Base-by-base conservation (phyloP, 2,888 invertebrate genomes). In the Mantis religiosa region DNA sequence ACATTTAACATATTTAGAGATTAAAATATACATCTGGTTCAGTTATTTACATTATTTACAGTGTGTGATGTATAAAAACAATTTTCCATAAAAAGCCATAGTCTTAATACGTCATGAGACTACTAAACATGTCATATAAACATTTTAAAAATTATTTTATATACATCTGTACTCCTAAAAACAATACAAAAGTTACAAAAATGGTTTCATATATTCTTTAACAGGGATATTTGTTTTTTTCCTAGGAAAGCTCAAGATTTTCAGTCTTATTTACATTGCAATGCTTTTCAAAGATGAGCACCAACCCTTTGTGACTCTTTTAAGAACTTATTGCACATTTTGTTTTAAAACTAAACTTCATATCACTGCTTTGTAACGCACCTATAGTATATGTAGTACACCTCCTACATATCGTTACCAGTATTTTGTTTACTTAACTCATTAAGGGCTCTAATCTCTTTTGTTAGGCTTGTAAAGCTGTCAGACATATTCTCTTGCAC, bases 391-490 rank as follows among this genome's bases (percentile, higher is more conserved):
- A 71, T 2, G 20, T 71, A 20, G 54, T 25, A 71, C 54, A 71
- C 54, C 20, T 71, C 25, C 54, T 84, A 84, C 34, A 28, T 84
- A 7, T 34, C 30, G 1, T 25, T 34, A 28, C 30, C 30, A 28
- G 30, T 25, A 28, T 34, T 71, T 7, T 41, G 82, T 28, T 82
- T 87, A 54, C 86, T 88, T 88, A 89, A 30, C 28, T 88, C 88
- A 54, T 90, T 90, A 30, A 90, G 87, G 34, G 54, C 88, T 28
- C 88, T 54, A 28, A 91, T 88, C 83, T 93, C 93, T 89, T 94
- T 93, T 1, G 94, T 93, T 87, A 95, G 91, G 90, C 93, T 93
- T n/a, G 94, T 94, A 90, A 95, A 94, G 91, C 95, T 95, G 90
- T 95, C 95, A 3, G 94, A 94, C 94, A 94, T 94, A 91, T 93